These are phyloP conservation scores for Calliphora vicina DNA, from an alignment of 1,140 invertebrate genomes.

Conservation along the genomic window DNA sequence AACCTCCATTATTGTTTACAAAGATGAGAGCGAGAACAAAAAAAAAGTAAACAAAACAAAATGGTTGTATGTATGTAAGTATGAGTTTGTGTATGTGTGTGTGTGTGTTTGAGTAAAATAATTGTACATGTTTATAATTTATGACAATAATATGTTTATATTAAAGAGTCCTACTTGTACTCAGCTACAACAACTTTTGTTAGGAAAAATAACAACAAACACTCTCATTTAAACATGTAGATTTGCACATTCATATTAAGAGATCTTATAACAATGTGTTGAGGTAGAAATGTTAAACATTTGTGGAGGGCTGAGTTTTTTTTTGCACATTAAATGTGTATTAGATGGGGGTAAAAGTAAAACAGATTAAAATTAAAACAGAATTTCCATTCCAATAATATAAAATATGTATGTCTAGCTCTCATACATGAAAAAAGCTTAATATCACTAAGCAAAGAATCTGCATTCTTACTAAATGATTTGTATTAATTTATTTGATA, in stretches of 20 bases:
- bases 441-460: too few species aligned
- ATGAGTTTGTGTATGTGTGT: neutral
- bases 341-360: neutral
- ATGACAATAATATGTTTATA: neutral
- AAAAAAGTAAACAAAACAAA: too few species aligned
- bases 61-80: neutral
- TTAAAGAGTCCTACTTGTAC: neutral
- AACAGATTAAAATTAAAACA: too few species aligned
- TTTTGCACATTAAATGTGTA: too few species aligned
- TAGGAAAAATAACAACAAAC: neutral
- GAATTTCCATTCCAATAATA: too few species aligned
- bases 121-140: slow-evolving; percentile 13
- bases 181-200: neutral
- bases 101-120: neutral
- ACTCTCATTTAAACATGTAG: neutral
- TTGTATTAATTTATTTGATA: too few species aligned
- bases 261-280: neutral
- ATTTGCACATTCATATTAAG: neutral
- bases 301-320: neutral
- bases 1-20: too few species aligned
- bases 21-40: too few species aligned
- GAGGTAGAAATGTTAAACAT: neutral
- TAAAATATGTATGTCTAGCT: too few species aligned
- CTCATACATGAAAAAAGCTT: too few species aligned
- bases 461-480: too few species aligned